Conservation (phyloP, 2,797 vertebrate species). For the Enteromius treurensis region DNA sequence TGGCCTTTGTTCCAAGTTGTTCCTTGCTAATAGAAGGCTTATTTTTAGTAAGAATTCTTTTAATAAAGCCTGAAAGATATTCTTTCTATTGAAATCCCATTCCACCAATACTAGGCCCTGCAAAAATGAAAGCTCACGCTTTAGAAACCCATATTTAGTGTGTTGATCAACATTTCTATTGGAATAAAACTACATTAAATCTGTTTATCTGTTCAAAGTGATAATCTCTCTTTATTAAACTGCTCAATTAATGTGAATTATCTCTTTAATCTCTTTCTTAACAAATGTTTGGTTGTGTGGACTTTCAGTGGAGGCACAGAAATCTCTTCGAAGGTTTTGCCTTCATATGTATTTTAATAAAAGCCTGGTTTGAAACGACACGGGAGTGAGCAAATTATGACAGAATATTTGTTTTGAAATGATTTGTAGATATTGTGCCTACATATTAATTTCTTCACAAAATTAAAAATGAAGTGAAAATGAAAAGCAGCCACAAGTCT, state of each 20-base stretch:
- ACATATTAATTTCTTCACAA: not conserved
- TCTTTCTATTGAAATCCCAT: not conserved
- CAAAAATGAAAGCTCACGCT: not conserved
- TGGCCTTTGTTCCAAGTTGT: not conserved
- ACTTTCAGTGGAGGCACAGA: not conserved
- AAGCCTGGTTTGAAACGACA: not conserved
- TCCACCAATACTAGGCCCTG: not conserved
- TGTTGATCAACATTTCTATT: not conserved
- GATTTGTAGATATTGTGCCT: not conserved
- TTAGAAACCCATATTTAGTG: not conserved
- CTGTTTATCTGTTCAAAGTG: not conserved
- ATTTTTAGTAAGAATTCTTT: not conserved
- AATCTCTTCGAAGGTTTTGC: not conserved
- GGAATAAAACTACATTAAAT: not conserved
- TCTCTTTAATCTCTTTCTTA: not conserved
- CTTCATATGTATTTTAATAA: not conserved
- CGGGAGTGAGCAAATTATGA: not conserved
- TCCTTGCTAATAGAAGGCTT: not conserved
- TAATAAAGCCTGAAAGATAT: not conserved
- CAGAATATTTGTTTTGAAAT: not conserved
- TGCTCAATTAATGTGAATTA: not conserved
- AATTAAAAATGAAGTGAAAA: not conserved
- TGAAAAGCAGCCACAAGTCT: not conserved
- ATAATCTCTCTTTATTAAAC: not conserved
- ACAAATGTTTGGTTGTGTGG: not conserved